Conservation (phyloP, 1,140 invertebrate genomes). For the Agrilus planipennis region DNA sequence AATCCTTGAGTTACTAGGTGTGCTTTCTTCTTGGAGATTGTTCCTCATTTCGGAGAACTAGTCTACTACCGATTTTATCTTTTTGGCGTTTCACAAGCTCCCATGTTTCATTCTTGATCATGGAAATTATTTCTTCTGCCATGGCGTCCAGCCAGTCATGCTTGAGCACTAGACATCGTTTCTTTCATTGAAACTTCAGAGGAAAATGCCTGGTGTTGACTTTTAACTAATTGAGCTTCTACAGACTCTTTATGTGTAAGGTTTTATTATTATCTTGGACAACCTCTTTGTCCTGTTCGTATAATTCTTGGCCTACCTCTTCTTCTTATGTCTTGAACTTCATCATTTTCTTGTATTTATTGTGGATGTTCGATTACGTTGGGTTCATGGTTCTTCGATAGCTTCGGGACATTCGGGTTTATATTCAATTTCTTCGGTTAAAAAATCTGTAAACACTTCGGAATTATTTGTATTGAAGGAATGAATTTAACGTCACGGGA, state of each 20-base stretch:
- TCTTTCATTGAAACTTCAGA: conserved; percentile 11
- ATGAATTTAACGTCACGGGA: too few relatives aligned
- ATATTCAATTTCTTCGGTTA: too few relatives aligned
- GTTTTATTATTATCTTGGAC: not conserved
- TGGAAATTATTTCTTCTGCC: conserved; percentile 18
- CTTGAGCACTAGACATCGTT: conserved; percentile 13
- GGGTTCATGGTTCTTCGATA: too few relatives aligned
- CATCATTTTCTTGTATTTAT: too few relatives aligned
- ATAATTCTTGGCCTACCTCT: conserved; percentile 1
- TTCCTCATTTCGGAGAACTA: conserved; percentile 28
- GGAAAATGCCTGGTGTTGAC: conserved; percentile 1
- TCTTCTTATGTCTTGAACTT: too few relatives aligned
- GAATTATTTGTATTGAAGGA: too few relatives aligned
- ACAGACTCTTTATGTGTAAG: too few relatives aligned
- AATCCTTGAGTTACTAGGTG: conserved; percentile 31
- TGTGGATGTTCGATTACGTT: too few relatives aligned
- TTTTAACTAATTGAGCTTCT: too few relatives aligned
- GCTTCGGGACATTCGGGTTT: too few relatives aligned
- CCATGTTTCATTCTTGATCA: conserved; percentile 22
- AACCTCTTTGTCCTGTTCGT: conserved; percentile 1
- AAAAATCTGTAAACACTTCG: too few relatives aligned
- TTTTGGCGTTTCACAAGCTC: conserved; percentile 19
- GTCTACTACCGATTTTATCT: conserved; percentile 16
- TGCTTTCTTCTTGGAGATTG: conserved; percentile 29
- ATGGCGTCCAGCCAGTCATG: too few relatives aligned